phyloP scores from a whole-genome alignment of 1,140 invertebrate species.

The Aphaenogaster ashmeadi region DNA sequence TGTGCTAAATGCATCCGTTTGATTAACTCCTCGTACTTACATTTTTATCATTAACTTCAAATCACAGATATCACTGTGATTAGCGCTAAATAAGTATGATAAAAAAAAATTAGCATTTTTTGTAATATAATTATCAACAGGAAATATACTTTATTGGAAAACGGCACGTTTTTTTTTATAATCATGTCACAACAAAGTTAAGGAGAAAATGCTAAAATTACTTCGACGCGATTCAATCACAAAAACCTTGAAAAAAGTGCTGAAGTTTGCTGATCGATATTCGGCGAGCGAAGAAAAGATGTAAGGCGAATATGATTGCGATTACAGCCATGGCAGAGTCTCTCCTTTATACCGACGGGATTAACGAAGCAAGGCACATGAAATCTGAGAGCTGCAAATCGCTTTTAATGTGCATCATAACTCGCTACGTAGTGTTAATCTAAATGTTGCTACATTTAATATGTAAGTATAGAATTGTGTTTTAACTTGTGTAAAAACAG shows the following conservation, averaged over 20 bases:
- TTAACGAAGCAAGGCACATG: background rate
- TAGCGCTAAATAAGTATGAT: background rate
- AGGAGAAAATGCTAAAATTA: conserved; percentile 28
- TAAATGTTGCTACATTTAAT: conserved; percentile 76
- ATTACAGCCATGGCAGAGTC: conserved; percentile 30
- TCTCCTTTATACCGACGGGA: conserved; percentile 31
- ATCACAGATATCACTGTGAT: background rate
- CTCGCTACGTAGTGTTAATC: conserved; percentile 76
- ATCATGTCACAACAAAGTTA: conserved; percentile 13
- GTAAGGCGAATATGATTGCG: conserved; percentile 29
- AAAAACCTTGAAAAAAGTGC: background rate
- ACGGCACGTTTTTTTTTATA: background rate
- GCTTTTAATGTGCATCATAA: conserved; percentile 78
- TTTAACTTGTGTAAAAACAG: conserved; percentile 70
- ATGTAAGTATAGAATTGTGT: conserved; percentile 75
- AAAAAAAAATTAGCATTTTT: background rate
- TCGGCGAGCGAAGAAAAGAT: background rate
- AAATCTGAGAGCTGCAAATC: conserved; percentile 59
- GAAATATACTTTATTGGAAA: background rate
- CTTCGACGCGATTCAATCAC: conserved; percentile 7
- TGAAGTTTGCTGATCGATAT: conserved; percentile 37
- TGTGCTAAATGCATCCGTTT: background rate
- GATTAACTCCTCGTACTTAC: background rate
- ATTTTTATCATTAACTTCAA: background rate
- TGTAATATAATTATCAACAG: background rate